These are phyloP conservation scores for Penelope pileata DNA, from an alignment of 2,113 vertebrate species.

Conservation along the genomic window DNA sequence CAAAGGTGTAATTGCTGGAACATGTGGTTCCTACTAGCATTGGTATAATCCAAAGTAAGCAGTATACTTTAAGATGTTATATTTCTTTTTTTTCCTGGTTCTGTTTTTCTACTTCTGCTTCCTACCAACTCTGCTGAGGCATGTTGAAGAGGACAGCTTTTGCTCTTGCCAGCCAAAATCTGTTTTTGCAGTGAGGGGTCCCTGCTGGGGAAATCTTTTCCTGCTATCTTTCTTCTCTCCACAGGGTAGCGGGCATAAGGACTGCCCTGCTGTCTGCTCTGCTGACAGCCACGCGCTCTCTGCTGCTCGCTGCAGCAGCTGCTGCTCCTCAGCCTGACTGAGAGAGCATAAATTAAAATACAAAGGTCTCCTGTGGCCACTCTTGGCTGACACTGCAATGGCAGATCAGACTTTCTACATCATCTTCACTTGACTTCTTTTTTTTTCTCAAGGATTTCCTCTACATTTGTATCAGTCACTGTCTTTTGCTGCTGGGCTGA, in stretches of 20 bases:
- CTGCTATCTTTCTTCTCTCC: neutral
- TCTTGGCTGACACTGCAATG: constrained; percentile 22
- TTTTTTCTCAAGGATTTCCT: neutral
- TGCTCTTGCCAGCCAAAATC: constrained; percentile 23
- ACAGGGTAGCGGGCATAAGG: neutral
- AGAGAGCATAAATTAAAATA: constrained; percentile 63
- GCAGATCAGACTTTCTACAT: constrained; percentile 35
- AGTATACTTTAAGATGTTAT: neutral
- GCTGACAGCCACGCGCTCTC: constrained; percentile 1
- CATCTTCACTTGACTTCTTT: constrained; percentile 31
- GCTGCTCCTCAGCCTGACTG: constrained; percentile 25
- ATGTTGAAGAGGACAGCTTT: neutral
- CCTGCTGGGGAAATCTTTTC: constrained; percentile 27
- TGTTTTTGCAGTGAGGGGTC: constrained; percentile 29
- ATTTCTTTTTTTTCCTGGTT: accelerated
- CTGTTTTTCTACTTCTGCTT: neutral
- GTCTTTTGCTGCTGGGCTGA: neutral
- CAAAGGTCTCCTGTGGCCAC: constrained; percentile 42
- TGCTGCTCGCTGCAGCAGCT: constrained; percentile 22
- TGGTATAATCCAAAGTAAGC: neutral
- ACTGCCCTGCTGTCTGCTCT: constrained; percentile 18
- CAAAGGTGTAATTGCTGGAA: neutral
- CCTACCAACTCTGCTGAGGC: neutral
- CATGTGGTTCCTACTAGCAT: neutral
- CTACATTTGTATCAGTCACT: neutral